Conservation (phyloP, 2,888 invertebrate species). For the Habroteleia sp. region DNA sequence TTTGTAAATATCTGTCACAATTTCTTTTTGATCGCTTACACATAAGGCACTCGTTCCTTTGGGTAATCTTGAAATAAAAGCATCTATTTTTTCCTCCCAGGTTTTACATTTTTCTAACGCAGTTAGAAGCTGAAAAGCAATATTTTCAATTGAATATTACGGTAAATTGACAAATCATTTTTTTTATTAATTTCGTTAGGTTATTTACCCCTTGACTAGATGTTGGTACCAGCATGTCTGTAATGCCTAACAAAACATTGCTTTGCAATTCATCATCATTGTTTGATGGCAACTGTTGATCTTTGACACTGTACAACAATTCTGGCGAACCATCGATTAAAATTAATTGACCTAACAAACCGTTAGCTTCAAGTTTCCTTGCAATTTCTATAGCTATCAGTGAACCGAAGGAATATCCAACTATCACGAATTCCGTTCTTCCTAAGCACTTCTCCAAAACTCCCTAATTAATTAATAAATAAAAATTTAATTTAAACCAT, state of each 20-base stretch:
- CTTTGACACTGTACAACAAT: conserved; percentile 84
- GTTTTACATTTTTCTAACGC: conserved; percentile 83
- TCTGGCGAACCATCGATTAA: conserved; percentile 92
- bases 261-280: conserved; percentile 83
- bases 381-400: conserved; percentile 90
- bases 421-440: conserved; percentile 84
- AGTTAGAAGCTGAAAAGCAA: conserved; percentile 67
- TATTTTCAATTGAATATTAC: background rate
- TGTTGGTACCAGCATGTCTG: conserved; percentile 82
- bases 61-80: conserved; percentile 81
- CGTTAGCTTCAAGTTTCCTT: conserved; percentile 86
- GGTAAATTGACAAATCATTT: background rate
- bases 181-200: background rate
- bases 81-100: conserved; percentile 83
- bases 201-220: conserved; percentile 78
- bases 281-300: conserved; percentile 81
- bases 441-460: conserved; percentile 60
- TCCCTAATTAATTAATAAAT: background rate
- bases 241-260: conserved; percentile 83
- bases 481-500: background rate
- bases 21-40: conserved; percentile 78
- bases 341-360: conserved; percentile 85
- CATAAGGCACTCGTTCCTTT: conserved; percentile 77
- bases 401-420: conserved; percentile 95
- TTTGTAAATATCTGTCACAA: conserved; percentile 82